Conservation (phyloP, 2,113 vertebrate species). For the Taxidea taxus region DNA sequence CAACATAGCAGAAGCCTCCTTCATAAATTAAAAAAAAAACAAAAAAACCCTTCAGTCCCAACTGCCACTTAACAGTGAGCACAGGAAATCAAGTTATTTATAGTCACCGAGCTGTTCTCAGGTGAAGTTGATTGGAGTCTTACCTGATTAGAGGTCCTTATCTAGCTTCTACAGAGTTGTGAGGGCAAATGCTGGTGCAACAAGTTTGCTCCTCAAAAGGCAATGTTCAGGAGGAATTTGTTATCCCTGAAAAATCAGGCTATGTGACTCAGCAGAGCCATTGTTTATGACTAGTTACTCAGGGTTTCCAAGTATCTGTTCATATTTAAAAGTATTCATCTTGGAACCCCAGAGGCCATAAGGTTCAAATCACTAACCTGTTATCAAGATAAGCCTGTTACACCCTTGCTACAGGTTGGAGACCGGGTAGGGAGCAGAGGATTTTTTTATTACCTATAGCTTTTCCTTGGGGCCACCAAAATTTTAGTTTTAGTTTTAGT, state of each 20-base stretch:
- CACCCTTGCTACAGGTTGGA: neutral
- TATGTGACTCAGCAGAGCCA: slow-evolving; percentile 43
- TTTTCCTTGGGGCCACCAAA: neutral
- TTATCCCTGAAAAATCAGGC: slow-evolving; percentile 25
- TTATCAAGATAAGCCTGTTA: rapidly evolving
- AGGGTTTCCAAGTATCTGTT: neutral
- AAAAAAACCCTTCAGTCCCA: neutral
- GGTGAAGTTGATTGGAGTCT: neutral
- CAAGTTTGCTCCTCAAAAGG: slow-evolving; percentile 51
- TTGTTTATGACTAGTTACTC: slow-evolving; percentile 20
- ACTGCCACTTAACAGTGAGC: neutral
- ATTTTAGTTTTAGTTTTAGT: neutral
- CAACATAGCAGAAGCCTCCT: slow-evolving; percentile 19
- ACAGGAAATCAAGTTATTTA: slow-evolving; percentile 57
- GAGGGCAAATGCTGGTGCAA: neutral
- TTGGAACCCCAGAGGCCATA: neutral
- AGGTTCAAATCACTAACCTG: neutral
- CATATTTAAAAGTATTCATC: neutral
- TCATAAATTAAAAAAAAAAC: neutral
- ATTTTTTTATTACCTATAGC: neutral
- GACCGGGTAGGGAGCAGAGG: rapidly evolving
- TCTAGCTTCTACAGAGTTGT: neutral
- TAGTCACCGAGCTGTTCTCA: neutral
- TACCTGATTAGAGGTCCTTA: slow-evolving; percentile 4
- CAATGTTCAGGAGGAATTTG: neutral